These are phyloP conservation scores for human (Homo sapiens) DNA, from an alignment of 2,113 vertebrate species.

Conservation along the genomic window DNA sequence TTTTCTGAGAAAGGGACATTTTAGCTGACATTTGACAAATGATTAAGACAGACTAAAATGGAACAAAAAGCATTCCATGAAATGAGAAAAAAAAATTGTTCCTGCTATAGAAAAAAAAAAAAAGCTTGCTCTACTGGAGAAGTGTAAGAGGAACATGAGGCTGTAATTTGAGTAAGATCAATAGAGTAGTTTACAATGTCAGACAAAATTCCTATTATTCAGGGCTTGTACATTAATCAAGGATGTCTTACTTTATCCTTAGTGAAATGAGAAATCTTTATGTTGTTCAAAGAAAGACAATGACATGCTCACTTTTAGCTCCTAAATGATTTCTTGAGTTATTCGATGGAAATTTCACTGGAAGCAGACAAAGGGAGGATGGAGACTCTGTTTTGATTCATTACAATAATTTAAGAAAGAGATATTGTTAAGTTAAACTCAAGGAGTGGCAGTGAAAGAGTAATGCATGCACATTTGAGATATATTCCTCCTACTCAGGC, in stretches of 20 bases:
- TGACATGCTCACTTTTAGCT: neutral
- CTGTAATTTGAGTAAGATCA: neutral
- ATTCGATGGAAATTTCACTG: neutral
- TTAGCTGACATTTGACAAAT: neutral
- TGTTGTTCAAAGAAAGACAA: neutral
- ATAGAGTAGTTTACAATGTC: neutral
- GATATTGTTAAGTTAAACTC: neutral
- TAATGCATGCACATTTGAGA: neutral
- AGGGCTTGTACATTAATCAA: neutral
- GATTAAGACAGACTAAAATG: neutral
- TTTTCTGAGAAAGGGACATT: neutral
- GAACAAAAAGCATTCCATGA: neutral
- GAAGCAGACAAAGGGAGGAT: neutral
- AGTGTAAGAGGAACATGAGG: neutral
- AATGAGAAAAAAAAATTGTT: neutral
- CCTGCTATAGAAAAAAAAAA: neutral
- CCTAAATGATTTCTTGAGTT: neutral
- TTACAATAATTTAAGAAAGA: neutral
- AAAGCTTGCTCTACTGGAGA: neutral
- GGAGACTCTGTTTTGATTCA: neutral
- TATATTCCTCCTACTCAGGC: accelerated
- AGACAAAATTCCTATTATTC: no score
- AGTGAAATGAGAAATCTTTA: neutral
- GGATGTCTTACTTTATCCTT: neutral
- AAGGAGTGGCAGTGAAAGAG: neutral